Evolutionary conservation across 2,888 invertebrate species (phyloP).

Genomic region (Dasysyrphus tricinctus): DNA sequence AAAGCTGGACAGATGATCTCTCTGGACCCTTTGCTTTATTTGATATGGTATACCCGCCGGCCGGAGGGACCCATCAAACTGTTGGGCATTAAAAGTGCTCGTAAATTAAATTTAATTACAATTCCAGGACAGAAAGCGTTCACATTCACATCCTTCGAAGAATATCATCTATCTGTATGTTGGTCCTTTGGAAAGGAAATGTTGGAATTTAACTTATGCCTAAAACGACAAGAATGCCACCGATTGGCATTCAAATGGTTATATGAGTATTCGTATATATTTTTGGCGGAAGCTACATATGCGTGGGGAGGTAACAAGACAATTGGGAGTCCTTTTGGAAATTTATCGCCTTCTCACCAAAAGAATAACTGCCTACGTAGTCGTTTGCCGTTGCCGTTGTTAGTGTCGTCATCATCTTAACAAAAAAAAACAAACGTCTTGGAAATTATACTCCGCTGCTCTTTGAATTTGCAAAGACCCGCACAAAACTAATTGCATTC

Average conservation of each 20-base stretch:
- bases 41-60: neutral
- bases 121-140: neutral
- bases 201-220: constrained; percentile 19
- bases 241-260: constrained; percentile 30
- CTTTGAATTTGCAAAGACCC: constrained; percentile 43
- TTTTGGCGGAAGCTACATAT: constrained; percentile 29
- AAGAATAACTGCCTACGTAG: constrained; percentile 43
- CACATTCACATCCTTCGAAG: neutral
- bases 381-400: neutral
- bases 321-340: constrained; percentile 54
- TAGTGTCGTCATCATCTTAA: neutral
- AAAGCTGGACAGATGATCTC: constrained; percentile 36
- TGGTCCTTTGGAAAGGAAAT: neutral
- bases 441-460: constrained; percentile 22
- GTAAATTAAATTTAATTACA: constrained; percentile 75
- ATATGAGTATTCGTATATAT: neutral
- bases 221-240: constrained; percentile 28
- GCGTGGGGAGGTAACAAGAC: constrained; percentile 44
- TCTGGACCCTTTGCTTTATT: constrained; percentile 1
- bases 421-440: constrained; percentile 36
- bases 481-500: constrained; percentile 70
- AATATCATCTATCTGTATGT: no score
- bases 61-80: constrained; percentile 49
- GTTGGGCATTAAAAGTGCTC: constrained; percentile 66
- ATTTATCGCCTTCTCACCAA: constrained; percentile 54